Base-by-base conservation (phyloP, 2,888 invertebrate species). In the Villa cingulata region DNA sequence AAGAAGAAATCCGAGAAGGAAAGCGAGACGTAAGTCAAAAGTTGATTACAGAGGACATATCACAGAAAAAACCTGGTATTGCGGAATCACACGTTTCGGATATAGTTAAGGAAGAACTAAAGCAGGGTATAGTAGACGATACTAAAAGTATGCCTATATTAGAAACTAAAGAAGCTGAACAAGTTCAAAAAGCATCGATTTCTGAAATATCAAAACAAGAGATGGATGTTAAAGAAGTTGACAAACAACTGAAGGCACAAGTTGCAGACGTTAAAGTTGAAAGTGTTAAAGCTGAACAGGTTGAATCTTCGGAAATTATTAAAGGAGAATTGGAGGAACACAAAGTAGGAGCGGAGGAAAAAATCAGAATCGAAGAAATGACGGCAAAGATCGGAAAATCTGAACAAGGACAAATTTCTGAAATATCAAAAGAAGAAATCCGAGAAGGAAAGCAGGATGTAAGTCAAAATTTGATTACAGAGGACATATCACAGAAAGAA, bases 321-420 rank as follows among this genome's bases (percentile, higher is more conserved):
- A 44, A 50, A 51, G 50, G 47, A 45, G 50, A 54, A 16, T 6
- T 23, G 7, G 45, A 50, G 41, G 40, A 49, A 45, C 41, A 50
- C 36, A 56, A 47, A 29, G 51, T 53, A 48, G 38, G 48, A 48
- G 51, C 49, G 5, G 57, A 51, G 54, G 56, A 50, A 6, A 23
- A 23, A 23, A 23, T 23, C 52, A 57, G 52, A 49, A 48, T 45
- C 43, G 45, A 53, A 45, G 46, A 54, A 43, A 9, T 39, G 2
- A 4, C 7, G 2, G 3, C 7, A 10, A 42, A 1, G 3, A 19
- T 53, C 29, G 54, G 57, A 40, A 54, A 41, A 41, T 44, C 52
- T 45, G 51, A 51, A 29, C 16, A 46, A 43, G 36, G 14, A 32
- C 47, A 54, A 36, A 37, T 18, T 7, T 43, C 46, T 2, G 43